These are phyloP conservation scores for Leptinotarsa undecemlineata DNA, from an alignment of 1,140 invertebrate species.

Conservation along the genomic window DNA sequence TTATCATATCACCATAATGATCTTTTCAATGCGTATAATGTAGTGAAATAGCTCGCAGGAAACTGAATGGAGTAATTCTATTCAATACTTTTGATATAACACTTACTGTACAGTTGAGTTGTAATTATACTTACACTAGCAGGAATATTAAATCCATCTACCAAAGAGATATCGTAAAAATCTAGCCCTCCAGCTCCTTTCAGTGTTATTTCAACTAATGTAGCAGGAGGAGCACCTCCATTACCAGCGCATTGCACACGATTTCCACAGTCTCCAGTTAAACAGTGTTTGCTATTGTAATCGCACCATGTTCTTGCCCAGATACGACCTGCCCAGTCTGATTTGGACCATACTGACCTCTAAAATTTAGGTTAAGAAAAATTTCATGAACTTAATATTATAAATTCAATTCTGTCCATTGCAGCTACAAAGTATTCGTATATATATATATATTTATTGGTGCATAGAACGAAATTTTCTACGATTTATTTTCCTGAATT, in stretches of 20 bases:
- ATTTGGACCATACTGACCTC: slow-evolving; percentile 33
- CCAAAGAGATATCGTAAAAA: slow-evolving; percentile 58
- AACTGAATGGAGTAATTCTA: no score
- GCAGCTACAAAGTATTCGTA: not conserved
- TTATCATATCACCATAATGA: no score
- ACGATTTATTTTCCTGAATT: no score
- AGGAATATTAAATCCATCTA: slow-evolving; percentile 48
- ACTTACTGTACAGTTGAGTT: no score
- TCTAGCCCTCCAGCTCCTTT: slow-evolving; percentile 52
- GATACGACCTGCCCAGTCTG: slow-evolving; percentile 54
- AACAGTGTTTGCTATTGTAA: slow-evolving; percentile 44
- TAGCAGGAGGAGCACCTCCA: slow-evolving; percentile 56
- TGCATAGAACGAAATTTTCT: no score
- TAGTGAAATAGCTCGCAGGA: no score
- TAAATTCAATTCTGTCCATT: slow-evolving; percentile 10
- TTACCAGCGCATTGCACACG: slow-evolving; percentile 54
- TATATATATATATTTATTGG: no score
- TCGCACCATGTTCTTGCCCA: slow-evolving; percentile 57
- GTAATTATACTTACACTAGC: slow-evolving; percentile 34
- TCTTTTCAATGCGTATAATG: no score
- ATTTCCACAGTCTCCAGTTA: slow-evolving; percentile 56
- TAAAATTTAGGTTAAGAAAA: slow-evolving; percentile 15
- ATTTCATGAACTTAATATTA: no score
- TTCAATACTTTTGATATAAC: no score
- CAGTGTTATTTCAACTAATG: slow-evolving; percentile 57